Evolutionary conservation across 2,888 invertebrate species (phyloP).

Genomic region (Thecophora atra): DNA sequence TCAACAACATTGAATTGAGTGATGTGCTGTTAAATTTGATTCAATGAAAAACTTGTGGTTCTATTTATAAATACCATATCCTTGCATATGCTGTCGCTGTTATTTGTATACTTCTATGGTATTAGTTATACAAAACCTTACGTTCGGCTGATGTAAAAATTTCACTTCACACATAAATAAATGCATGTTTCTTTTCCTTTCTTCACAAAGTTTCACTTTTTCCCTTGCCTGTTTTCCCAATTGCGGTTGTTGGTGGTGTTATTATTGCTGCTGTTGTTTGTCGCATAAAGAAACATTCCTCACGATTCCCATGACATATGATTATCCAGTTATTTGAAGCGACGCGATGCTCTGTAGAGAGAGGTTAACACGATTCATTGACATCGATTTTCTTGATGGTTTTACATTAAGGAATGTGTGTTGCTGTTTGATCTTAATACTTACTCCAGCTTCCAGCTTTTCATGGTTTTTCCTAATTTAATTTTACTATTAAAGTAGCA

Average conservation of each 20-base stretch:
- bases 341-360: no score
- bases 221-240: background rate
- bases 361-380: background rate
- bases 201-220: background rate
- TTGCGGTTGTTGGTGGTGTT: constrained; percentile 3
- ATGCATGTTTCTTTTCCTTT: no score
- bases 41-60: no score
- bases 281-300: background rate
- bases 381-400: background rate
- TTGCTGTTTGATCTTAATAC: no score
- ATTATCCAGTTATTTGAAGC: no score
- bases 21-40: background rate
- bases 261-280: constrained; percentile 5
- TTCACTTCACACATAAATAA: background rate
- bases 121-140: background rate
- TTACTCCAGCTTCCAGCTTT: no score
- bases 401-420: background rate
- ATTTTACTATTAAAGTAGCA: no score
- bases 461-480: no score
- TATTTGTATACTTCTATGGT: background rate
- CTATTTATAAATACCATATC: no score
- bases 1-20: background rate
- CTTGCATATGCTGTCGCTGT: no score
- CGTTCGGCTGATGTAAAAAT: background rate
- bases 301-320: background rate